Evolutionary conservation across 2,888 invertebrate genomes (phyloP).

Genomic region (Eubasilissa splendida): DNA sequence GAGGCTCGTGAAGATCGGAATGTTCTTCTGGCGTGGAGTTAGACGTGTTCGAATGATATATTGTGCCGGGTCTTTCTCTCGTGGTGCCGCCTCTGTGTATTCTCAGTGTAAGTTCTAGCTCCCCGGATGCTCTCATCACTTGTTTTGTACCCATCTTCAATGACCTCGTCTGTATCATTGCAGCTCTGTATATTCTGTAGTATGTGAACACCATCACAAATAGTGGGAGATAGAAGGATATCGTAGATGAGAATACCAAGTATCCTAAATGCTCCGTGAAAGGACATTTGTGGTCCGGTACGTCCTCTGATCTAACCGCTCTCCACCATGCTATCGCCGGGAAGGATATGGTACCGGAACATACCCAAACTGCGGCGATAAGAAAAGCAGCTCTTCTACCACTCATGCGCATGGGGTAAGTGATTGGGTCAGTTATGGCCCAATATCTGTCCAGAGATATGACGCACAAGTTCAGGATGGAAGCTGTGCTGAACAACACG

Average conservation of each 20-base stretch:
- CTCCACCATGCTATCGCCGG: slow-evolving; percentile 98
- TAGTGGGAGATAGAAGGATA: slow-evolving; percentile 97
- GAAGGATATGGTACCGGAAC: slow-evolving; percentile 97
- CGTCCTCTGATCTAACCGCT: slow-evolving; percentile 86
- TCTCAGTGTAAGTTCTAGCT: slow-evolving; percentile 89
- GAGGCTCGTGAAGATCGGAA: slow-evolving; percentile 78
- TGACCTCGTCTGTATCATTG: slow-evolving; percentile 92
- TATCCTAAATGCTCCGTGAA: slow-evolving; percentile 98
- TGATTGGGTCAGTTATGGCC: slow-evolving; percentile 99
- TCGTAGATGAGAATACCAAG: slow-evolving; percentile 96
- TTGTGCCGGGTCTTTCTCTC: slow-evolving; percentile 73
- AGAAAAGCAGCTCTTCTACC: slow-evolving; percentile 87
- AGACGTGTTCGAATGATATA: slow-evolving; percentile 67
- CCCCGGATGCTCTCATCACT: slow-evolving; percentile 88
- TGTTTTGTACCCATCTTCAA: slow-evolving; percentile 93
- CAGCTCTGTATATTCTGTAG: slow-evolving; percentile 95
- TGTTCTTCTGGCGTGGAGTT: slow-evolving; percentile 79
- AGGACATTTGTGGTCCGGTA: slow-evolving; percentile 89
- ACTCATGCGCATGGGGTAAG: slow-evolving; percentile 96
- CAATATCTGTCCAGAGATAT: slow-evolving; percentile 97
- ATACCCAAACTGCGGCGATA: slow-evolving; percentile 96
- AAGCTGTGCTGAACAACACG: slow-evolving; percentile 97
- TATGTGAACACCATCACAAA: slow-evolving; percentile 99
- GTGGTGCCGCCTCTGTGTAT: slow-evolving; percentile 94
- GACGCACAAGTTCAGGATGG: slow-evolving; percentile 97